phyloP scores from a whole-genome alignment of 2,888 invertebrate species.

The Cancer borealis region DNA sequence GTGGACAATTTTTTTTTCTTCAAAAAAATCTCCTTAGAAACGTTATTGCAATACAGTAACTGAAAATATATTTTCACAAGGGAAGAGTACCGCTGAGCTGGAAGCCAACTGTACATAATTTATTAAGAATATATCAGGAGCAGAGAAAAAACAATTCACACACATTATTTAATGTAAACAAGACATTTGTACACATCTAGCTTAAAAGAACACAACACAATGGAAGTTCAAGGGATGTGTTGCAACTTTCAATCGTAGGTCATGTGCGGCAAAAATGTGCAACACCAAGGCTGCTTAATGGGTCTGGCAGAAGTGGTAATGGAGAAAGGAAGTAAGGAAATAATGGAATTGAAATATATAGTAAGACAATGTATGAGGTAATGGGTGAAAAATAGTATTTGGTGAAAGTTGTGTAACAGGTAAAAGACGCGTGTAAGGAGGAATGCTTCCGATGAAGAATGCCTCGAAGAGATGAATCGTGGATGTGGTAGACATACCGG shows the following conservation, averaged over 20 bases:
- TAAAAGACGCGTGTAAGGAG: neutral
- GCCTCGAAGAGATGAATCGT: neutral
- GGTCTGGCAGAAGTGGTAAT: neutral
- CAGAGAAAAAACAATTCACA: neutral
- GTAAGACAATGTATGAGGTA: neutral
- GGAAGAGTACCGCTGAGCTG: too few species aligned
- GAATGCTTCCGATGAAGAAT: neutral
- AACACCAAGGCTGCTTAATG: neutral
- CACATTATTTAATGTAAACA: neutral
- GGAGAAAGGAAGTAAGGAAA: neutral
- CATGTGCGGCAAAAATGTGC: neutral
- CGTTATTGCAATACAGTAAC: too few species aligned
- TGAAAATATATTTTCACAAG: too few species aligned
- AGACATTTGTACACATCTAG: neutral
- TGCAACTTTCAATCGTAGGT: neutral
- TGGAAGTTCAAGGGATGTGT: neutral
- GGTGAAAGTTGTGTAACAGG: neutral
- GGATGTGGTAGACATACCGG: neutral
- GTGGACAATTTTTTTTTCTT: too few species aligned
- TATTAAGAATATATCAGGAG: neutral
- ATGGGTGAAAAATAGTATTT: neutral
- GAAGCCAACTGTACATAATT: too few species aligned
- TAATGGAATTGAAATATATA: neutral
- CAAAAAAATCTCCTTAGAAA: too few species aligned
- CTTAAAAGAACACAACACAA: slow-evolving; percentile 1